Conservation (phyloP, 2,113 vertebrate species). For the Suncus etruscus region DNA sequence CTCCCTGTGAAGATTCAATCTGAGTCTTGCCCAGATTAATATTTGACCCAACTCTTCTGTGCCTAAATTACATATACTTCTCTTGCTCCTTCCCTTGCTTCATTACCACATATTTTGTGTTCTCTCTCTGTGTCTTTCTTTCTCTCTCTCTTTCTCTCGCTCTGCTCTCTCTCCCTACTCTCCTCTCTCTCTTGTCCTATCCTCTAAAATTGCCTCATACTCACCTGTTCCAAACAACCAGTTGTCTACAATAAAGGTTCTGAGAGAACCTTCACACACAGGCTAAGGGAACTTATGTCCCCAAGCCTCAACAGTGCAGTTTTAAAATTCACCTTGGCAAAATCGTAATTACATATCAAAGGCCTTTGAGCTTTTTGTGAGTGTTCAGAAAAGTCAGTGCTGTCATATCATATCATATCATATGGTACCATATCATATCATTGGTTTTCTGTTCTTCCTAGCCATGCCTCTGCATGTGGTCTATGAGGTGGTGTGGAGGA, state of each 20-base stretch:
- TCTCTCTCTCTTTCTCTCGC: no score
- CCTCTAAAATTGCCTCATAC: background rate
- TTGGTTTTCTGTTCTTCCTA: slow-evolving; percentile 19
- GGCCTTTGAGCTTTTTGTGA: slow-evolving; percentile 34
- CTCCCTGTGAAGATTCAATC: background rate
- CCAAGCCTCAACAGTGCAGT: background rate
- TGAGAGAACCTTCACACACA: background rate
- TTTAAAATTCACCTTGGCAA: background rate
- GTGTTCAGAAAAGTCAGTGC: slow-evolving; percentile 48
- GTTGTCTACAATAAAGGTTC: background rate
- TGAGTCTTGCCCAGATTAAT: background rate
- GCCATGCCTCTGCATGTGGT: background rate
- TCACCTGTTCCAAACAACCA: background rate
- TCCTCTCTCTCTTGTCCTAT: background rate
- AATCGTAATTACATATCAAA: background rate
- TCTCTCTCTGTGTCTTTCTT: no score
- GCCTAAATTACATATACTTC: background rate
- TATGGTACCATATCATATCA: background rate
- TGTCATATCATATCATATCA: background rate
- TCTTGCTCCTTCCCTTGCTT: background rate
- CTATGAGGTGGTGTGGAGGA: background rate
- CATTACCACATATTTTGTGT: no score
- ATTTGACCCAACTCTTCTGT: background rate
- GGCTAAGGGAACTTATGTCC: background rate
- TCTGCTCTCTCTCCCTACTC: background rate